phyloP scores from a whole-genome alignment of 2,113 vertebrate genomes.

The Microcebus griseorufus region DNA sequence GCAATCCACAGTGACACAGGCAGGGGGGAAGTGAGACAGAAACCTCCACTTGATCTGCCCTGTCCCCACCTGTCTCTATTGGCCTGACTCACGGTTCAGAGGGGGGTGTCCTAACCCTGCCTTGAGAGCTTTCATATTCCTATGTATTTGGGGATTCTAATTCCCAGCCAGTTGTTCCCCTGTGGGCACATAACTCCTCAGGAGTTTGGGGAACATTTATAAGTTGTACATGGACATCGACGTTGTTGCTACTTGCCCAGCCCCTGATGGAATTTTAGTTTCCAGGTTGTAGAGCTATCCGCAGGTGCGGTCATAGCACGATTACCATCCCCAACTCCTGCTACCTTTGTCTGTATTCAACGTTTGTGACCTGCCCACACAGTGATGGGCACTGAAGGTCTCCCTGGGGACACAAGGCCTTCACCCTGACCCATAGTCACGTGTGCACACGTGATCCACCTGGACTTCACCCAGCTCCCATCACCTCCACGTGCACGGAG shows the following conservation, averaged over 20 bases:
- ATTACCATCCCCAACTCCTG: background rate
- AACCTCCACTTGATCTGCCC: background rate
- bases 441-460: background rate
- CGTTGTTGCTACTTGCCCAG: background rate
- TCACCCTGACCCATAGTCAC: background rate
- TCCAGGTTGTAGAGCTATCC: background rate
- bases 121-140: no score
- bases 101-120: background rate
- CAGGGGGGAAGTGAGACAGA: background rate
- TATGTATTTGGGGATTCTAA: background rate
- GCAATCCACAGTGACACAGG: background rate
- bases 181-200: background rate
- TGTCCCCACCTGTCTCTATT: fast-evolving
- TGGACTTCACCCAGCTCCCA: background rate
- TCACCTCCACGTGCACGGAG: background rate
- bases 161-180: background rate
- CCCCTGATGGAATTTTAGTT: background rate
- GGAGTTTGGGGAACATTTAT: background rate
- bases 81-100: background rate
- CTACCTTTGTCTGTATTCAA: background rate
- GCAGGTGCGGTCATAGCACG: background rate
- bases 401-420: background rate
- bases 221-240: background rate
- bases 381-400: background rate
- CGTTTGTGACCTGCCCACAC: background rate